Evolutionary conservation across 2,888 invertebrate species (phyloP), one percentile per base, ranked within the genome.

Genomic region (Myopa tessellatipennis): DNA sequence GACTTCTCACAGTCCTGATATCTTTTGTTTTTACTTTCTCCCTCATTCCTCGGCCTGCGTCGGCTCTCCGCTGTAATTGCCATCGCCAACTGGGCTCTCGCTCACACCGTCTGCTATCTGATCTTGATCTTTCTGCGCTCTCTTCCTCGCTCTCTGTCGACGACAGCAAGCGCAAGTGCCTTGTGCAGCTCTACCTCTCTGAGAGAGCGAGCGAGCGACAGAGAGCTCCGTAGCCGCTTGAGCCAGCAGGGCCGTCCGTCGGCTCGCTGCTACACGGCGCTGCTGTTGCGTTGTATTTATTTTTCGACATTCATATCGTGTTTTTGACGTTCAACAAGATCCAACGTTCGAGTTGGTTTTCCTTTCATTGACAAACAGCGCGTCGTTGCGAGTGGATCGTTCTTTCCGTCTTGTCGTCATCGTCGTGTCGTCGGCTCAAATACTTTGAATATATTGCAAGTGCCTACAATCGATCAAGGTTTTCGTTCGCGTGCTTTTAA

Each of bases 341-440:
- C 88, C 88, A 87, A 82, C 80, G 86, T 84, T 80, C 85, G 84
- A 84, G 85, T 85, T 85, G 87, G 86, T 88, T 88, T 88, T 88
- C 88, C 88, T 88, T 88, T 88, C 88, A 88, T 88, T 88, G 83
- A 85, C 85, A 84, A 85, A 85, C 83, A 83, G 85, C 84, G 84
- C 85, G 84, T 87, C 86, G 86, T 84, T 83, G 83, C 82, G 86
- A 84, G 80, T 84, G 84, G 87, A 86, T 87, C 87, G 86, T 85
- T 86, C 83, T 83, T 81, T 80, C 61, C 45, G 76, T 78, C 77
- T 80, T 78, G 70, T 65, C 79, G 75, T 72, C 82, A 80, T 78
- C 76, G 78, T 26, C 80, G 68, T 18, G 60, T 72, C 72, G 63
- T 73, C 75, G 76, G 58, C 65, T 61, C 14, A n/a, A 26, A 61